Evolutionary conservation across 2,113 vertebrate genomes (phyloP), one percentile per base, ranked within the genome.

Genomic region (Ibidorhyncha struthersii): DNA sequence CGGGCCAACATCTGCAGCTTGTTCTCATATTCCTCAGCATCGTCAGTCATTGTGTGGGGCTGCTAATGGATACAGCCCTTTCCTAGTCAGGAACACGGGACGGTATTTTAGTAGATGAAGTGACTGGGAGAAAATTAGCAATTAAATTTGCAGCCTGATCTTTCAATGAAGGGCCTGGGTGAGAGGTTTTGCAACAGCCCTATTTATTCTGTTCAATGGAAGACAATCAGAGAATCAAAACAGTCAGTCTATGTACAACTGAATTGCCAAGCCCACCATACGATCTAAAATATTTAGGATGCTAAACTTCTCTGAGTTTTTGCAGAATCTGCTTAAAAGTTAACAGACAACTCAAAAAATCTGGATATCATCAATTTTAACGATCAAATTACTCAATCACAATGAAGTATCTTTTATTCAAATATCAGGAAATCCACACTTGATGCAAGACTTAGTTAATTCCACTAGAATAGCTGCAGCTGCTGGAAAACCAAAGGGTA

Each of bases 311-410:
- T 89, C 86, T 87, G 81, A 66, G 14, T 90, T 74, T 89, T 95
- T 85, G 36, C 65, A 89, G 97, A 58, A 83, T 88, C 78, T 92
- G 62, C 26, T 86, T 66, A 83, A 96, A 96, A 70, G 84, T 96
- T 94, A 93, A 82, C 56, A 84, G 79, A 80, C 79, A 96, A 96
- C 85, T 90, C 91, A 96, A 77, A 96, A 97, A 96, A 96, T 91
- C 89, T 90, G 67, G 69, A 84, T 61, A 92, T 58, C 63, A 71
- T 94, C 1, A 10, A 89, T 90, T 82, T 92, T 71, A 97, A 96
- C 78, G 79, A 76, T 96, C 82, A 94, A 87, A 96, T 65, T 90
- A 84, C 73, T 84, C 83, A 92, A 92, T 96, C 82, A 94, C 74
- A 92, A 92, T 55, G 82, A 92, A 95, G 78, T 79, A 67, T 71